Evolutionary conservation across 2,113 vertebrate species (phyloP).

Genomic region (rat (Rattus norvegicus)): GRCr8 NC_086032.1:98707501-98708000

Average conservation of each 20-base stretch:
- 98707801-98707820: background rate
- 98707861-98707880: background rate
- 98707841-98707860: background rate
- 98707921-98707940: background rate
- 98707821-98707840: background rate
- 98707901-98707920: background rate
- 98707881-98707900: too few species aligned
- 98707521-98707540: conserved; percentile 14
- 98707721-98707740: too few species aligned
- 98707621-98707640: background rate
- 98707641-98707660: background rate
- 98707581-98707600: background rate
- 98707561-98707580: background rate
- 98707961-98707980: background rate
- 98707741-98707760: background rate
- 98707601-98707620: background rate
- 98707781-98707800: background rate
- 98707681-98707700: too few species aligned
- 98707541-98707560: background rate
- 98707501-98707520: conserved; percentile 37
- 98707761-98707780: background rate
- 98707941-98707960: background rate
- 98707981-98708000: background rate
- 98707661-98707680: background rate
- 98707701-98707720: too few species aligned